These are phyloP conservation scores for Autographa gamma DNA, from an alignment of 2,888 invertebrate genomes.

Conservation along the genomic window DNA sequence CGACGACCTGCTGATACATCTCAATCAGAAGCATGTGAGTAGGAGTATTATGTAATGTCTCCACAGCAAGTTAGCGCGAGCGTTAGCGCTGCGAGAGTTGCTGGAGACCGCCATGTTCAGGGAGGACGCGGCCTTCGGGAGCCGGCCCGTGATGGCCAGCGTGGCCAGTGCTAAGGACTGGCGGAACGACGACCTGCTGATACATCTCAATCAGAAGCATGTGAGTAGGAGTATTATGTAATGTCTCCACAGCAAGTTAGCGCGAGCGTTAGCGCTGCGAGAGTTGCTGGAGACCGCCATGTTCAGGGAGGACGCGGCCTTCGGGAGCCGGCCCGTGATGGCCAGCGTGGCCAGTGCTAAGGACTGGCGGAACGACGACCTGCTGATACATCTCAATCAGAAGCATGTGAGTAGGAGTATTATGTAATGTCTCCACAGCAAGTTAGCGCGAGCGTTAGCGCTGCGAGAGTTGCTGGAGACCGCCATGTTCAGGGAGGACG, in stretches of 20 bases:
- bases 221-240: too few species aligned
- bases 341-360: slow-evolving; percentile 77
- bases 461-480: slow-evolving; percentile 92
- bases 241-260: slow-evolving; percentile 91
- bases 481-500: slow-evolving; percentile 91
- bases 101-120: slow-evolving; percentile 92
- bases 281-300: slow-evolving; percentile 93
- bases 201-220: slow-evolving; percentile 94
- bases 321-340: slow-evolving; percentile 90
- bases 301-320: slow-evolving; percentile 91
- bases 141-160: slow-evolving; percentile 83
- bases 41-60: too few species aligned
- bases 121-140: slow-evolving; percentile 92
- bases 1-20: slow-evolving; percentile 86
- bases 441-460: slow-evolving; percentile 92
- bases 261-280: slow-evolving; percentile 92
- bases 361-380: slow-evolving; percentile 72
- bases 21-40: slow-evolving; percentile 93
- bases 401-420: slow-evolving; percentile 92
- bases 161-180: slow-evolving; percentile 79
- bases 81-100: slow-evolving; percentile 92
- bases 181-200: slow-evolving; percentile 73
- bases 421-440: slow-evolving; percentile 90
- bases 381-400: slow-evolving; percentile 91
- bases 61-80: slow-evolving; percentile 91